Evolutionary conservation across 2,113 vertebrate genomes (phyloP).

Genomic region (Chauna torquata): DNA sequence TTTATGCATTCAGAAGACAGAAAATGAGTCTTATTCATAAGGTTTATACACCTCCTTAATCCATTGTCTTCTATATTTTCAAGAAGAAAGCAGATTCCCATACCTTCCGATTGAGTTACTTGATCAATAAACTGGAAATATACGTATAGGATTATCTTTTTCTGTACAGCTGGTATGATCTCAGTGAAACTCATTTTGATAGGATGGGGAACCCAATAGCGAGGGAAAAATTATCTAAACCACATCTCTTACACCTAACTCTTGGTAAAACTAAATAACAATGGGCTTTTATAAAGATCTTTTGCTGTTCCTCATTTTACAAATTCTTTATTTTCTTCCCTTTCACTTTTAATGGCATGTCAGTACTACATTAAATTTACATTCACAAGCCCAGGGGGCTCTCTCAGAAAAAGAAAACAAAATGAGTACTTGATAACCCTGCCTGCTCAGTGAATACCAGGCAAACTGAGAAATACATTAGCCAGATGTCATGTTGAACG

Average conservation of each 20-base stretch:
- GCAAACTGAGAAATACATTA: conserved; percentile 14
- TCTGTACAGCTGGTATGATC: neutral
- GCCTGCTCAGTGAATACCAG: neutral
- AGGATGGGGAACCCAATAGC: neutral
- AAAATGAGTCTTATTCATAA: neutral
- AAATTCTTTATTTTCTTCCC: neutral
- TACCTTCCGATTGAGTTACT: neutral
- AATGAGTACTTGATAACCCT: neutral
- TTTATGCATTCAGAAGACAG: neutral
- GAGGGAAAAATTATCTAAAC: neutral
- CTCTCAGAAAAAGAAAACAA: neutral
- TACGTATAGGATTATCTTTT: neutral
- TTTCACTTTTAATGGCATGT: neutral
- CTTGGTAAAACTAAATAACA: neutral
- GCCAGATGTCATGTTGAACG: neutral
- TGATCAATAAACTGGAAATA: neutral
- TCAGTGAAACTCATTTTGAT: neutral
- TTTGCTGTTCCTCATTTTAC: neutral
- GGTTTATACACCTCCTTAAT: neutral
- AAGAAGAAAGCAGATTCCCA: neutral
- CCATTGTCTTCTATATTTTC: neutral
- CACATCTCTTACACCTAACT: neutral
- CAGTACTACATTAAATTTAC: neutral
- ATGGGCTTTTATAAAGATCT: neutral
- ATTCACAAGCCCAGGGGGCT: neutral